phyloP scores from a whole-genome alignment of 1,140 invertebrate species.

The Drosophila simulans region DNA sequence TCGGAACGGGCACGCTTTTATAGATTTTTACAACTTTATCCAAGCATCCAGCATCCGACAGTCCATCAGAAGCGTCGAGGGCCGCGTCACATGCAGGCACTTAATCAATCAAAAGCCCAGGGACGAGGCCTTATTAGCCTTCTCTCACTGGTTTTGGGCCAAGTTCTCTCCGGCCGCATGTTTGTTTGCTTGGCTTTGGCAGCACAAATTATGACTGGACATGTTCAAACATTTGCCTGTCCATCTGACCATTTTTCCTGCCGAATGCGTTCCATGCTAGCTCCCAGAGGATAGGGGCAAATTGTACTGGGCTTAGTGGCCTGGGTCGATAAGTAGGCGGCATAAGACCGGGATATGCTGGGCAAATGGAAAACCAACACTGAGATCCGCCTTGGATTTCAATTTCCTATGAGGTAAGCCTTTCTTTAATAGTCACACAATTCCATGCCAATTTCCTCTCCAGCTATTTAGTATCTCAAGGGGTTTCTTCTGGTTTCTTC shows the following conservation, averaged over 20 bases:
- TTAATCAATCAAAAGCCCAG: constrained; percentile 74
- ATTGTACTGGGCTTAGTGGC: constrained; percentile 16
- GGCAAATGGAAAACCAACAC: constrained; percentile 6
- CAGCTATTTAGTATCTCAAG: constrained; percentile 26
- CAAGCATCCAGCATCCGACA: constrained; percentile 8
- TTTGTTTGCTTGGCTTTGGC: constrained; percentile 67
- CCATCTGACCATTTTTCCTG: constrained; percentile 37
- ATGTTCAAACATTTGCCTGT: constrained; percentile 62
- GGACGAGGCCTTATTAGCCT: constrained; percentile 40
- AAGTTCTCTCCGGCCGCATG: constrained; percentile 52
- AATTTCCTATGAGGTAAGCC: constrained; percentile 12
- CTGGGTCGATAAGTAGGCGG: constrained; percentile 24
- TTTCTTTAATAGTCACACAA: constrained; percentile 23
- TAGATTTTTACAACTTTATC: constrained; percentile 75
- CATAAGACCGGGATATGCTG: constrained; percentile 17
- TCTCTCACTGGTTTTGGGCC: constrained; percentile 38
- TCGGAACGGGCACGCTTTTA: constrained; percentile 20
- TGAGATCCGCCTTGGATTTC: constrained; percentile 12
- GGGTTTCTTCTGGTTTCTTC: constrained; percentile 16
- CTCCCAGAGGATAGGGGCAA: constrained; percentile 26
- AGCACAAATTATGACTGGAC: constrained; percentile 73
- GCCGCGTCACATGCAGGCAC: constrained; percentile 73
- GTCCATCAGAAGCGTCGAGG: constrained; percentile 51
- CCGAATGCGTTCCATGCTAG: constrained; percentile 24
- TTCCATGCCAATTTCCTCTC: constrained; percentile 25